These are phyloP conservation scores for Bombus fervidus DNA, from an alignment of 1,140 invertebrate genomes.

Conservation along the genomic window DNA sequence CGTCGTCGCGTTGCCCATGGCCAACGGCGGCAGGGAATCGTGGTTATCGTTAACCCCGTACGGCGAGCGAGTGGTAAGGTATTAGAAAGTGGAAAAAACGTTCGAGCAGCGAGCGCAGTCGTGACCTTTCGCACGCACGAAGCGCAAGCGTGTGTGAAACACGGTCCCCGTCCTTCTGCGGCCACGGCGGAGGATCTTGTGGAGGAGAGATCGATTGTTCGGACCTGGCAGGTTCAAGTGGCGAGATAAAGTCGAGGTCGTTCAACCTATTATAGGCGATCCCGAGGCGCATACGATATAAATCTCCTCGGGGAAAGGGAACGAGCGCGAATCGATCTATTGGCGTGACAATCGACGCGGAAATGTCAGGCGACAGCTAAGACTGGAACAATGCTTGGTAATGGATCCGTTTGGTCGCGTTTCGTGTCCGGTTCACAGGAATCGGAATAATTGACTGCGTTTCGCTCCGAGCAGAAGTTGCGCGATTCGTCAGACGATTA, in stretches of 20 bases:
- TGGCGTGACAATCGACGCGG: slow-evolving; percentile 52
- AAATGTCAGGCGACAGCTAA: slow-evolving; percentile 58
- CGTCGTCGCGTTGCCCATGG: not conserved
- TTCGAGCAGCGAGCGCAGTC: slow-evolving; percentile 49
- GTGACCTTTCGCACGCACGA: slow-evolving; percentile 69
- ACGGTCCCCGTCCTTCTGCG: slow-evolving; percentile 56
- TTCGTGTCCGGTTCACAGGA: not conserved
- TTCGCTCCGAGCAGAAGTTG: not conserved
- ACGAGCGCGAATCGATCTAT: slow-evolving; percentile 48
- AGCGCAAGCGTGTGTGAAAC: slow-evolving; percentile 51
- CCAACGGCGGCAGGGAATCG: slow-evolving; percentile 9
- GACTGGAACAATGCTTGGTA: slow-evolving; percentile 61
- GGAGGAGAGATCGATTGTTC: slow-evolving; percentile 66
- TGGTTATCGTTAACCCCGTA: slow-evolving; percentile 62
- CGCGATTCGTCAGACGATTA: not conserved
- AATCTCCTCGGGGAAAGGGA: slow-evolving; percentile 62
- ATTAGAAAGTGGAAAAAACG: slow-evolving; percentile 66
- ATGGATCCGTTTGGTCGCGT: slow-evolving; percentile 51
- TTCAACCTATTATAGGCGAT: slow-evolving; percentile 69
- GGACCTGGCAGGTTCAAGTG: slow-evolving; percentile 60
- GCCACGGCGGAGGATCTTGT: slow-evolving; percentile 45
- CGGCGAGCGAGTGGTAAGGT: slow-evolving; percentile 40
- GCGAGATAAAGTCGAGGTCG: slow-evolving; percentile 70
- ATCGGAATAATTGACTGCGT: not conserved
- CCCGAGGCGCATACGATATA: slow-evolving; percentile 64